Conservation (phyloP, 2,113 vertebrate species). For the Poecilia latipinna region DNA sequence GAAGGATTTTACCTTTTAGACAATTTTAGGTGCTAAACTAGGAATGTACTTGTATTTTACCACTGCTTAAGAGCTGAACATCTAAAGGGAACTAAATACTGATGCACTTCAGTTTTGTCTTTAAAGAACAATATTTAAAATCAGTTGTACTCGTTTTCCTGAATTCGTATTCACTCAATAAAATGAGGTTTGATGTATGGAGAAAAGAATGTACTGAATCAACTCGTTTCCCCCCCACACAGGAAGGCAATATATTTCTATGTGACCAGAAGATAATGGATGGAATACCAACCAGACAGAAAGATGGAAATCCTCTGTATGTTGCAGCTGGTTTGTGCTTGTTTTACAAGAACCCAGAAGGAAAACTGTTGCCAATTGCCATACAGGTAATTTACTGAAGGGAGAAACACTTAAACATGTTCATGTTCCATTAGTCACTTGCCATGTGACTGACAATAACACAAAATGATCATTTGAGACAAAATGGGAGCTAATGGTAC, state of each 20-base stretch:
- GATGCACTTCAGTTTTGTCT: too few species aligned
- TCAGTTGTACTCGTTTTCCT: too few species aligned
- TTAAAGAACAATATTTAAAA: too few species aligned
- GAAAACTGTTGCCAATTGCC: slow-evolving; percentile 77
- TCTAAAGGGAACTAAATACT: too few species aligned
- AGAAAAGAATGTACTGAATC: neutral
- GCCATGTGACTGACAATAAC: too few species aligned
- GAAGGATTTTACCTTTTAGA: too few species aligned
- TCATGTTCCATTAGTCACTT: neutral
- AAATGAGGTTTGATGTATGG: neutral
- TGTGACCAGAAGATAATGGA: slow-evolving; percentile 80
- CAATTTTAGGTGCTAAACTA: too few species aligned
- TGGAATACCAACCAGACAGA: slow-evolving; percentile 52
- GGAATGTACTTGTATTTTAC: too few species aligned
- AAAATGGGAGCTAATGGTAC: too few species aligned
- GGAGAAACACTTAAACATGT: neutral
- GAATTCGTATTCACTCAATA: neutral
- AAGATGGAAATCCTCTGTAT: slow-evolving; percentile 53
- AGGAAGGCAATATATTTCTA: slow-evolving; percentile 85
- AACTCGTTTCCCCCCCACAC: neutral
- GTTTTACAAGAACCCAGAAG: slow-evolving; percentile 67
- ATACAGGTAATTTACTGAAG: slow-evolving; percentile 75
- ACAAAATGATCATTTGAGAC: too few species aligned
- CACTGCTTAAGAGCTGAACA: too few species aligned
- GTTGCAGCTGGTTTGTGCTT: slow-evolving; percentile 73